Evolutionary conservation across 1,140 invertebrate genomes (phyloP), one percentile per base, ranked within the genome.

Genomic region (Caenorhabditis remanei): DNA sequence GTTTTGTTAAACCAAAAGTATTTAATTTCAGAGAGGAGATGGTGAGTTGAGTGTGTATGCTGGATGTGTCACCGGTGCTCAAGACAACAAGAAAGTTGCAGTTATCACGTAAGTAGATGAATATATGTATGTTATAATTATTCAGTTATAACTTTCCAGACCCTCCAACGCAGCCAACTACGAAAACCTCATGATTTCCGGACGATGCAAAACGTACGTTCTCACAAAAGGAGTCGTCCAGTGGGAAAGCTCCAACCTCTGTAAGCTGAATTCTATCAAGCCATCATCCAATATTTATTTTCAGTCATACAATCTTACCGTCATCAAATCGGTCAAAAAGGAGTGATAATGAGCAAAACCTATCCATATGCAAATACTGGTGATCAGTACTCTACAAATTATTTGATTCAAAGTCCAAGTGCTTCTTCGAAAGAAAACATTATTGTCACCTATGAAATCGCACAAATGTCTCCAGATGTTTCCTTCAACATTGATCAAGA

Each of bases 361-460:
- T 79, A 21, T 53, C 71, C 71, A 8, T 79, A 79, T 21, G 3
- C 40, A 43, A 50, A 13, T 11, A 7, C 43, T 5, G 11, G 53
- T 19, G 53, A 21, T 24, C 0, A 11, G 7, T 13, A 8, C 13
- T 43, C 14, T 79, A 21, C 11, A 9, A 79, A 79, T 40, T 53
- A 50, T n/a, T 50, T 79, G 43, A 79, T 79, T 24, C 71, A 79
- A 41, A 5, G n/a, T 79, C 71, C 71, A 13, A 50, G 40, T 11
- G n/a, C 8, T 2, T 4, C 4, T 32, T 53, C 40, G 11, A 79
- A 79, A 24, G 71, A 79, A 43, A 79, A 79, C n/a, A 79, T 79
- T 24, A 79, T 79, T 79, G 71, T 79, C 13, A 79, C 43, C 3
- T 79, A 79, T 24, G 71, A 79, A 79, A 14, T 50, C 2, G 71